A percentile compares a stretch with the other conserved stretches of the same genome.
Conservation (phyloP, 1,140 invertebrate genomes). For the Drosophila prosaltans region DNA sequence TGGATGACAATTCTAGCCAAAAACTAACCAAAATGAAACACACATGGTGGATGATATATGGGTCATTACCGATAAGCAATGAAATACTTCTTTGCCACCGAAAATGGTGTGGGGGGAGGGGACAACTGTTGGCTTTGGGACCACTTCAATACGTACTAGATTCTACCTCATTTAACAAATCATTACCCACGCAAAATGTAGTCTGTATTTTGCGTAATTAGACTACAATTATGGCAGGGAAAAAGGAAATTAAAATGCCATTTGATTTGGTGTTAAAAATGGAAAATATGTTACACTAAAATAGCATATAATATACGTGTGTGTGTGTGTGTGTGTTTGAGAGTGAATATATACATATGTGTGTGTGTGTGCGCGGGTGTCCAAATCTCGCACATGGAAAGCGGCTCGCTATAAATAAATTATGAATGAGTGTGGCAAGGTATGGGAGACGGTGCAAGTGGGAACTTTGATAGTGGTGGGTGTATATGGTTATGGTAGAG, state of each 20-base stretch:
- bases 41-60: constrained; percentile 74
- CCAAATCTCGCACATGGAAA: constrained; percentile 75
- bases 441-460: background rate
- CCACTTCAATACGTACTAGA: constrained; percentile 4
- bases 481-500: constrained; percentile 15
- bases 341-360: constrained; percentile 12
- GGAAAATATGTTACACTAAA: constrained; percentile 36
- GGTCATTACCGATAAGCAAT: constrained; percentile 56
- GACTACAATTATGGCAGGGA: constrained; percentile 37
- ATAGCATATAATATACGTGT: constrained; percentile 45
- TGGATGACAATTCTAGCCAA: background rate
- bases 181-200: constrained; percentile 3
- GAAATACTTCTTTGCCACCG: background rate
- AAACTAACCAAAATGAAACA: constrained; percentile 47
- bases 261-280: constrained; percentile 29
- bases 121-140: too few relatives aligned
- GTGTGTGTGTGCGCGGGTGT: constrained; percentile 46
- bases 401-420: constrained; percentile 70
- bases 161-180: background rate
- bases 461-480: constrained; percentile 18
- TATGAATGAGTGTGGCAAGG: constrained; percentile 37
- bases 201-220: constrained; percentile 47
- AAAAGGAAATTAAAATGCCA: constrained; percentile 39
- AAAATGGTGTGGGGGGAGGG: too few relatives aligned
- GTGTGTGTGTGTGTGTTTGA: constrained; percentile 26